phyloP scores from a whole-genome alignment of 1,140 invertebrate genomes.

The Aphelinus certus region DNA sequence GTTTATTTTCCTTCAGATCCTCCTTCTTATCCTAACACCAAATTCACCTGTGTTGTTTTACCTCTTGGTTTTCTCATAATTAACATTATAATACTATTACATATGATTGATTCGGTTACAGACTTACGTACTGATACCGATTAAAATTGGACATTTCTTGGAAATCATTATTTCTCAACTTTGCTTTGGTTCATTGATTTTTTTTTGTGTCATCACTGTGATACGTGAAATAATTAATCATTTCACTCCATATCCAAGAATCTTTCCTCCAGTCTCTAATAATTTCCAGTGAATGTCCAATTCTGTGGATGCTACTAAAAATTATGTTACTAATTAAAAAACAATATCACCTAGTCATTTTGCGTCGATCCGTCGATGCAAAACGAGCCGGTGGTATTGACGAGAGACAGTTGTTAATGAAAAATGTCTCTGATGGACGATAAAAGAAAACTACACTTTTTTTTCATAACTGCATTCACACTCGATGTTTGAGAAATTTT shows the following conservation, averaged over 20 bases:
- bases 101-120: background rate
- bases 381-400: no score
- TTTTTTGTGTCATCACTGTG: no score
- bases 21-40: slow-evolving; percentile 36
- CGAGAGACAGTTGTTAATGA: no score
- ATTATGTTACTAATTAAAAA: background rate
- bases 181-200: no score
- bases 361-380: no score
- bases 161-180: background rate
- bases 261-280: no score
- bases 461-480: slow-evolving; percentile 39
- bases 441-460: slow-evolving; percentile 24
- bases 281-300: slow-evolving; percentile 19
- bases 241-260: no score
- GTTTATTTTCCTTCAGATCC: slow-evolving; percentile 29
- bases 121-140: background rate
- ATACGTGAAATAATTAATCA: no score
- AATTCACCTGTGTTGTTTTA: slow-evolving; percentile 53
- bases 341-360: no score
- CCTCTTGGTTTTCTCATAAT: slow-evolving; percentile 59
- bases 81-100: slow-evolving; percentile 45
- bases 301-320: slow-evolving; percentile 9
- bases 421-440: slow-evolving; percentile 57
- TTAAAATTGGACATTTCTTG: slow-evolving; percentile 25
- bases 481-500: slow-evolving; percentile 48